These are phyloP conservation scores for Neodontobutis hainanensis DNA, from an alignment of 2,113 vertebrate species.

Conservation along the genomic window DNA sequence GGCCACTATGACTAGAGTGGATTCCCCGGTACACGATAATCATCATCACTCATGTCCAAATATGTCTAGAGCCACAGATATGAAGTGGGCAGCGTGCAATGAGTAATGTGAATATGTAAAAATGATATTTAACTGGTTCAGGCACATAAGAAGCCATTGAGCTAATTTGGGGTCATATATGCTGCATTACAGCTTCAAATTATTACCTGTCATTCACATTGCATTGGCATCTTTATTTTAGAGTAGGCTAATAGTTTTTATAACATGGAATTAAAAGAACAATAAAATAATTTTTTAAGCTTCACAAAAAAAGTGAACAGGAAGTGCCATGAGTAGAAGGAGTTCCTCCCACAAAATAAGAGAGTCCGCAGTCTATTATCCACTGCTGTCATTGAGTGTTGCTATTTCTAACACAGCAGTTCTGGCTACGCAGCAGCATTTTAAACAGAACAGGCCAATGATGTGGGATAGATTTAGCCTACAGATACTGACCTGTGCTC, in stretches of 20 bases:
- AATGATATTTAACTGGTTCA: not conserved
- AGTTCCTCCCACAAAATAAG: slow-evolving; percentile 12
- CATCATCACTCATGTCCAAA: not conserved
- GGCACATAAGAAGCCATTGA: not conserved
- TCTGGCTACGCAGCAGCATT: slow-evolving; percentile 33
- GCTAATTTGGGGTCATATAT: not conserved
- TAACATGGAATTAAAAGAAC: too few relatives aligned
- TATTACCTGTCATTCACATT: too few relatives aligned
- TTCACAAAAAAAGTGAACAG: slow-evolving; percentile 6
- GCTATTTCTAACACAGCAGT: slow-evolving; percentile 28
- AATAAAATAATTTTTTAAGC: too few relatives aligned
- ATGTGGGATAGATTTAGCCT: slow-evolving; percentile 20
- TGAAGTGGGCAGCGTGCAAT: not conserved
- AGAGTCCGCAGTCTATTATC: slow-evolving; percentile 19
- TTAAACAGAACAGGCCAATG: slow-evolving; percentile 9
- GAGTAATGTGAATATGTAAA: slow-evolving; percentile 2
- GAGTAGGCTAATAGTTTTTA: too few relatives aligned
- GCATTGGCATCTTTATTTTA: too few relatives aligned
- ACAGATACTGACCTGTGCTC: not conserved
- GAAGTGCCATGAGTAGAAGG: slow-evolving; percentile 8
- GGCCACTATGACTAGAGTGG: slow-evolving; percentile 12
- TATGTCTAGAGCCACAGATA: not conserved
- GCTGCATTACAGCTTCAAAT: not conserved
- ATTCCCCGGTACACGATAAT: slow-evolving; percentile 28
- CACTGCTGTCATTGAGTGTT: slow-evolving; percentile 20